Percentiles rank a stretch among this genome's conserved stretches.
These are phyloP conservation scores for Drosophila lowei DNA, from an alignment of 1,140 invertebrate species.

Conservation along the genomic window DNA sequence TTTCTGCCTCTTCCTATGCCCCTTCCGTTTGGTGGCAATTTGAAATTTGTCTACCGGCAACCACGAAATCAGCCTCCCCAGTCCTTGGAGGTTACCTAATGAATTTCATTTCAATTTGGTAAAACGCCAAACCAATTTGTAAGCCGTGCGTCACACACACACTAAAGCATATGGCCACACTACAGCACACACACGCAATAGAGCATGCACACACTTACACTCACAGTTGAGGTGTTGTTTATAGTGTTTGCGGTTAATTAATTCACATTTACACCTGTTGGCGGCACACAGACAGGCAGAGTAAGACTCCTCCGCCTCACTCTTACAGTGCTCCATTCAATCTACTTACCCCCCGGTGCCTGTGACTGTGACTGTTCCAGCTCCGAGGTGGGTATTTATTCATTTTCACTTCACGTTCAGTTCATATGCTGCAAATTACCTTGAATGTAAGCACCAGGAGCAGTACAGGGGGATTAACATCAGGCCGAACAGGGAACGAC, in stretches of 20 bases:
- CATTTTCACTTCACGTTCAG: constrained; percentile 56
- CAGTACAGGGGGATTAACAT: too few species aligned
- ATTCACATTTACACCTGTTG: constrained; percentile 82
- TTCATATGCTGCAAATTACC: constrained; percentile 69
- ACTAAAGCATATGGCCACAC: background rate
- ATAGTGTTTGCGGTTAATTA: constrained; percentile 83
- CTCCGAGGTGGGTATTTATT: background rate
- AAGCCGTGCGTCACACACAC: constrained; percentile 33
- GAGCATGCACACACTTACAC: background rate
- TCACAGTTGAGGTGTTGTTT: constrained; percentile 65
- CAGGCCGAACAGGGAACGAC: background rate
- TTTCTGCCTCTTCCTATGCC: background rate
- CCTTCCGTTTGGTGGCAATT: constrained; percentile 29
- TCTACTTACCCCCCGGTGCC: too few species aligned
- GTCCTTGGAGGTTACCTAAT: constrained; percentile 40
- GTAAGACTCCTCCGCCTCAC: constrained; percentile 19
- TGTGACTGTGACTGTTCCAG: too few species aligned
- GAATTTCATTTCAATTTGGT: constrained; percentile 76
- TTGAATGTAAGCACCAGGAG: constrained; percentile 17
- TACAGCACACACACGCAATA: too few species aligned
- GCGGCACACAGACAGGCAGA: constrained; percentile 51
- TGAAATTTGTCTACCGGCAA: constrained; percentile 50
- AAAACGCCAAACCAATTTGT: constrained; percentile 73
- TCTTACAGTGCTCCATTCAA: constrained; percentile 2
- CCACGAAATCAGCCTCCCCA: constrained; percentile 8